These are phyloP conservation scores for Bostrychus sinensis DNA, from an alignment of 2,113 vertebrate species.

Conservation along the genomic window DNA sequence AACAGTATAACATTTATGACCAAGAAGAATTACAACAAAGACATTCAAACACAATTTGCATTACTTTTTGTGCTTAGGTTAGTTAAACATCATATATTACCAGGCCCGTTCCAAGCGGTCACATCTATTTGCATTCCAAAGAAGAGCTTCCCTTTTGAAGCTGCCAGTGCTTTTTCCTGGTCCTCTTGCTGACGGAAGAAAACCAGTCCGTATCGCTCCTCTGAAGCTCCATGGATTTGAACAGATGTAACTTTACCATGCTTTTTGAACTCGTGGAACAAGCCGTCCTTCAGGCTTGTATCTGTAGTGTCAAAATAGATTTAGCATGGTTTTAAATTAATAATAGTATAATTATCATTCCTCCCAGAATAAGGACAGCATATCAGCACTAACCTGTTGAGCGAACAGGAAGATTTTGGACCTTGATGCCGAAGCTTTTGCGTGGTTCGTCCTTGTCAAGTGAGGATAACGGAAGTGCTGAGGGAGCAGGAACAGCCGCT, in stretches of 20 bases:
- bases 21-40: too few species aligned
- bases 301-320: constrained; percentile 75
- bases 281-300: constrained; percentile 98
- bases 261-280: constrained; percentile 99
- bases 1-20: too few species aligned
- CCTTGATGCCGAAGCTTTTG: constrained; percentile 99
- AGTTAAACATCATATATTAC: constrained; percentile 72
- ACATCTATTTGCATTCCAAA: constrained; percentile 99
- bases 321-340: background rate
- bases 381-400: constrained; percentile 87
- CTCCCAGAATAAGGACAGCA: background rate
- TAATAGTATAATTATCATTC: background rate
- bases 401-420: constrained; percentile 98
- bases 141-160: constrained; percentile 98
- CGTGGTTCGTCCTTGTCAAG: constrained; percentile 98
- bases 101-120: constrained; percentile 96
- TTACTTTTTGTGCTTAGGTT: too few species aligned
- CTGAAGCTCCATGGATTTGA: constrained; percentile 95
- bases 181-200: constrained; percentile 99
- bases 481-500: constrained; percentile 92
- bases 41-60: too few species aligned
- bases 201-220: constrained; percentile 95
- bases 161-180: constrained; percentile 95
- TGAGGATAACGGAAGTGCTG: constrained; percentile 87
- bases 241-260: constrained; percentile 99